Evolutionary conservation across 2,797 vertebrate species (phyloP).

Genomic region (Lagorchestes hirsutus): DNA sequence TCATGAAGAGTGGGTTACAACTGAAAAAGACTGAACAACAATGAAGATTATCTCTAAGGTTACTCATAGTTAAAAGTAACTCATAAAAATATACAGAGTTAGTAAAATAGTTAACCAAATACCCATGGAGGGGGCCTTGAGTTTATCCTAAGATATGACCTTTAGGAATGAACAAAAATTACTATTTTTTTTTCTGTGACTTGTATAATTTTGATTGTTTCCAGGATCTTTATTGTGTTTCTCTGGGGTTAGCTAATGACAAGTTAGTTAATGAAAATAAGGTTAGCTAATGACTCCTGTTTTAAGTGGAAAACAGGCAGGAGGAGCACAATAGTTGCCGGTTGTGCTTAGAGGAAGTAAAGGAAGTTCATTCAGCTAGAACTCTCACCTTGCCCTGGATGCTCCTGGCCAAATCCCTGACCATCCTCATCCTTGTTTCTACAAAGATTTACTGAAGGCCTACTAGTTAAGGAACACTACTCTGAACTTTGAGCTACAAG

Average conservation of each 20-base stretch:
- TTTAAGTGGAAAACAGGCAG: background rate
- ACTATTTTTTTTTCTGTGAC: conserved; percentile 20
- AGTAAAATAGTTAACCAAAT: background rate
- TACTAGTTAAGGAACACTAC: background rate
- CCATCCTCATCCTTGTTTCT: background rate
- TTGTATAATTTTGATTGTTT: background rate
- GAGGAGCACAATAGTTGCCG: background rate
- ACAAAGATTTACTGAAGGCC: background rate
- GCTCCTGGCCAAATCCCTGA: background rate
- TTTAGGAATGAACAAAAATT: background rate
- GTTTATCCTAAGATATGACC: background rate
- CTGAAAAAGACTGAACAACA: background rate
- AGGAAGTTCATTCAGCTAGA: conserved; percentile 19
- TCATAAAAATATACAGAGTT: conserved; percentile 30
- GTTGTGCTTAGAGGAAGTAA: conserved; percentile 21
- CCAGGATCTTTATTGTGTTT: background rate
- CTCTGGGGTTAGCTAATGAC: conserved; percentile 2
- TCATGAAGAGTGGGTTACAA: background rate
- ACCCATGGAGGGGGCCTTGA: background rate
- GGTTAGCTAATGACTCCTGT: background rate
- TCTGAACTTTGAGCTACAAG: background rate
- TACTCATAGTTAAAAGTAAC: background rate
- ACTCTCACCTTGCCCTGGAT: background rate
- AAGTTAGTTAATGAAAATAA: background rate
- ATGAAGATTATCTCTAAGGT: background rate